These are phyloP conservation scores for Eumaeus atala DNA, from an alignment of 1,140 invertebrate genomes.

Conservation along the genomic window DNA sequence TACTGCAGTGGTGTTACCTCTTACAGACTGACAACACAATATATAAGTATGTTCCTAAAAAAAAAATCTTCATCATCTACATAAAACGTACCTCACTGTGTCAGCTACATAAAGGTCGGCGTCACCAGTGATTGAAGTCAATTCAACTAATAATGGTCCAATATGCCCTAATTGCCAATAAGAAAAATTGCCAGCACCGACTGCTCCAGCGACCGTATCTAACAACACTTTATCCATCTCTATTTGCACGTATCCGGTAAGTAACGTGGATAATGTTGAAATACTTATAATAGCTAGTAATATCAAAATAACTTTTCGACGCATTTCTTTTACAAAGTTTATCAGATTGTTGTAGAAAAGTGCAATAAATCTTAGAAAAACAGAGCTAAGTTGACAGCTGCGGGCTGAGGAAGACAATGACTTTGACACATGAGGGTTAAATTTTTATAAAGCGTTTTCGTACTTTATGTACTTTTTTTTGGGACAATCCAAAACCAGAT, in stretches of 20 bases:
- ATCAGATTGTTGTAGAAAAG: not conserved
- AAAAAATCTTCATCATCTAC: too few relatives aligned
- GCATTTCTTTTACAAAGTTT: conserved; percentile 29
- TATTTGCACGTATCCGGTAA: conserved; percentile 34
- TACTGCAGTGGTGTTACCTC: not conserved
- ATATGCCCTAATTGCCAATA: conserved; percentile 58
- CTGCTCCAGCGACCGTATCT: conserved; percentile 46
- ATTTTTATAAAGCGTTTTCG: too few relatives aligned
- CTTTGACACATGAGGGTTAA: too few relatives aligned
- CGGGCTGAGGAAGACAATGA: too few relatives aligned
- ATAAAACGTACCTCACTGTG: conserved; percentile 39
- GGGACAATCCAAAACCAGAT: too few relatives aligned
- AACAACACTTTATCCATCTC: conserved; percentile 44
- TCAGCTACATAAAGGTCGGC: conserved; percentile 61
- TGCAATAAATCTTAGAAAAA: not conserved
- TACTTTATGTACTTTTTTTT: too few relatives aligned
- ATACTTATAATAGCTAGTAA: conserved; percentile 47
- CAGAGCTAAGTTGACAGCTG: not conserved
- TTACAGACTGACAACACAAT: conserved; percentile 11
- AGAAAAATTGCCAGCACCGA: conserved; percentile 56
- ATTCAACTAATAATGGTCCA: conserved; percentile 49
- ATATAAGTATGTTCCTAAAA: too few relatives aligned
- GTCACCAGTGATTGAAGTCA: conserved; percentile 50
- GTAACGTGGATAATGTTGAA: conserved; percentile 42
- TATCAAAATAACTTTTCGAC: conserved; percentile 45